Percentiles rank a stretch among this genome's conserved stretches.
phyloP scores from a whole-genome alignment of 2,113 vertebrate species.

The Malurus melanocephalus region DNA sequence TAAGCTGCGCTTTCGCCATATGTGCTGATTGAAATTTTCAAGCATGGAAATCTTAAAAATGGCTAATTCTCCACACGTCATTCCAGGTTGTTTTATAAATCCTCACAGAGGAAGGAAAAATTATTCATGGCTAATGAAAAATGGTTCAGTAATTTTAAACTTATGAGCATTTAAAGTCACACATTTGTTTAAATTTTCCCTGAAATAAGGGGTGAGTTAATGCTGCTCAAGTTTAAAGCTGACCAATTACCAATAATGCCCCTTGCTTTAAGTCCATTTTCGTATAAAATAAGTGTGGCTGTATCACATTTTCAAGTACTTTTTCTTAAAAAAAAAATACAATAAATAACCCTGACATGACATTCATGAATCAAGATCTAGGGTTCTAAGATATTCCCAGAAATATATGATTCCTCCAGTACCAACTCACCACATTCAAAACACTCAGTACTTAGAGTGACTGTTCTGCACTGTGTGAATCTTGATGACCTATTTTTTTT shows the following conservation, averaged over 20 bases:
- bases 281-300: background rate
- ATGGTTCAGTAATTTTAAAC: constrained; percentile 28
- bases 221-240: background rate
- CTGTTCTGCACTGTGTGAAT: background rate
- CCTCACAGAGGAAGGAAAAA: constrained; percentile 24
- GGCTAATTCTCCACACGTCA: constrained; percentile 45
- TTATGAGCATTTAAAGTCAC: constrained; percentile 27
- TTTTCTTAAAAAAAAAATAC: background rate
- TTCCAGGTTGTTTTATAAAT: constrained; percentile 44
- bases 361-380: background rate
- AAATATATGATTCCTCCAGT: background rate
- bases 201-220: background rate
- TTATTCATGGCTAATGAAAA: constrained; percentile 48
- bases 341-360: background rate
- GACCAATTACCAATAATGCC: background rate
- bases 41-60: constrained; percentile 52
- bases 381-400: background rate
- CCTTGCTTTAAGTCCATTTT: background rate
- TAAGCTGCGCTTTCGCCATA: background rate
- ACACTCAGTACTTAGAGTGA: background rate
- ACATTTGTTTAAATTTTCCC: constrained; percentile 34
- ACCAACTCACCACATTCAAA: background rate
- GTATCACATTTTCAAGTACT: background rate
- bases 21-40: constrained; percentile 47
- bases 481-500: background rate